These are phyloP conservation scores for Aradus depressus DNA, from an alignment of 2,888 invertebrate species.

Conservation along the genomic window DNA sequence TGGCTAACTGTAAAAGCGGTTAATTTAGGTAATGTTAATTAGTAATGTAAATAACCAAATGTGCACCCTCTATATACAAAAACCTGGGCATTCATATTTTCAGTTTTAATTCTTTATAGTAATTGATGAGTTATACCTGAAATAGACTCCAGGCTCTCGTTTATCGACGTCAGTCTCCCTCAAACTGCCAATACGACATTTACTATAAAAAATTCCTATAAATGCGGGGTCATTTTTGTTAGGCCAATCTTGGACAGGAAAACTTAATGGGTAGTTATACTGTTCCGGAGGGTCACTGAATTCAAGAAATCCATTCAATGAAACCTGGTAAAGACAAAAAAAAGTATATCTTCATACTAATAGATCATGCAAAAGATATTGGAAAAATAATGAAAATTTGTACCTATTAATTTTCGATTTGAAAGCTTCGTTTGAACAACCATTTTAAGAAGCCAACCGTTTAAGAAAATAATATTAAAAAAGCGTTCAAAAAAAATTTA, in stretches of 20 bases:
- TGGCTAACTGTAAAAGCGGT: no score
- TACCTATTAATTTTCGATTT: neutral
- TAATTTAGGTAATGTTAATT: no score
- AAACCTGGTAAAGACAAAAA: constrained; percentile 45
- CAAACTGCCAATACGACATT: constrained; percentile 66
- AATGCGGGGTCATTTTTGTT: constrained; percentile 77
- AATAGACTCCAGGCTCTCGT: constrained; percentile 71
- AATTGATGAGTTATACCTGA: constrained; percentile 43
- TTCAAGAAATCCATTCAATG: constrained; percentile 71
- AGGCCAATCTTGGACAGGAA: constrained; percentile 81
- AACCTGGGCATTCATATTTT: no score
- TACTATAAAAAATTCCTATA: constrained; percentile 87
- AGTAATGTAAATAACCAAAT: no score
- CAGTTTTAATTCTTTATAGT: no score
- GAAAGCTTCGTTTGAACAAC: neutral
- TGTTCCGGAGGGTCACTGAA: constrained; percentile 84
- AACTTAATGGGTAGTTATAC: constrained; percentile 72
- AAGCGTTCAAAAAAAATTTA: no score
- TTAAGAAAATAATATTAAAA: no score
- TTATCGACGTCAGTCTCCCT: constrained; percentile 62
- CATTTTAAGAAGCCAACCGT: no score
- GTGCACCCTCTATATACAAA: no score
- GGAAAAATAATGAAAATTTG: neutral
- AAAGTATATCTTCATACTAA: neutral
- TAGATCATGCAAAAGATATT: neutral